A percentile compares a stretch with the other conserved stretches of the same genome.
These are phyloP conservation scores for Astropecten irregularis DNA, from an alignment of 53 echinoderm and acorn worm species.

Conservation along the genomic window DNA sequence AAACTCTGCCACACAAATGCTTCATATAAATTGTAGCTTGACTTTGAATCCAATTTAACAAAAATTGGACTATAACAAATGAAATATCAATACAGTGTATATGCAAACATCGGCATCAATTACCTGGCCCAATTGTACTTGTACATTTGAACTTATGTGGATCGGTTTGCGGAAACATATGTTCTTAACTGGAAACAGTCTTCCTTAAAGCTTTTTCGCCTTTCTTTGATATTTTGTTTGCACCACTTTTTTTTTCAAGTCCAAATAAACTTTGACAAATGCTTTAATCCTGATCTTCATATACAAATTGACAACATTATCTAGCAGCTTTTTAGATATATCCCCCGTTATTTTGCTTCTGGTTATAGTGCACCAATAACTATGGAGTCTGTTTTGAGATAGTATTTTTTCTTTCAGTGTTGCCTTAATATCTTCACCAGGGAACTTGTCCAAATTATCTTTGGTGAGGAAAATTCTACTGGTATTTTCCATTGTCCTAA, in stretches of 20 bases:
- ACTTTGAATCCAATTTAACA: too few species aligned
- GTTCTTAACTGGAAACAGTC: not conserved
- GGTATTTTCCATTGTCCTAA: constrained; percentile 3
- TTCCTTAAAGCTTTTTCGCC: constrained; percentile 20
- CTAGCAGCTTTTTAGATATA: not conserved
- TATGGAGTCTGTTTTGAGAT: not conserved
- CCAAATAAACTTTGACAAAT: constrained; percentile 26
- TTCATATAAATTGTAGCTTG: too few species aligned
- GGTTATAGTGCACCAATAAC: not conserved
- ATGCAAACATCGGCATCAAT: too few species aligned
- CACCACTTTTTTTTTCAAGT: constrained; percentile 6
- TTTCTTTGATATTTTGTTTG: not conserved
- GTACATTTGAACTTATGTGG: too few species aligned
- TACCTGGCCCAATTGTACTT: too few species aligned
- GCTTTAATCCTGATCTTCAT: constrained; percentile 25
- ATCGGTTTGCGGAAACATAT: too few species aligned
- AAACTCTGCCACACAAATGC: too few species aligned
- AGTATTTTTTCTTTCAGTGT: not conserved
- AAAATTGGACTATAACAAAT: too few species aligned
- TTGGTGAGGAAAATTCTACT: not conserved
- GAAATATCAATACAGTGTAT: too few species aligned
- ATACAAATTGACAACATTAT: not conserved
- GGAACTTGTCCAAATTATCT: not conserved
- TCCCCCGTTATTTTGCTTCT: constrained; percentile 1
- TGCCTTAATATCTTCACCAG: not conserved